Conservation (phyloP, 2,888 invertebrate genomes). For the Cyrtodaria siliqua region DNA sequence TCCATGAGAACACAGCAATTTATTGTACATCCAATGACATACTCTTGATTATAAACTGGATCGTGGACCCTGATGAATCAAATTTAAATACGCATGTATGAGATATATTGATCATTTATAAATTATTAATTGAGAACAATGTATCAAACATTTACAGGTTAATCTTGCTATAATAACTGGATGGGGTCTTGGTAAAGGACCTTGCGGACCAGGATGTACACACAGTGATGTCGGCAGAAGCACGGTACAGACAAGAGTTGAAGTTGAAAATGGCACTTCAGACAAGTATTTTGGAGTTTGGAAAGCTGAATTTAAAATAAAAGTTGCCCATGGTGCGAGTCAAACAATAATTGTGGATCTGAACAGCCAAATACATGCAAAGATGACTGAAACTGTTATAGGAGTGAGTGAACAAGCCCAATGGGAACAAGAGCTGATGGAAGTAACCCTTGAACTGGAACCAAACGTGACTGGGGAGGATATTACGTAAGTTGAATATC, state of each 20-base stretch:
- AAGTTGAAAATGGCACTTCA: constrained; percentile 5
- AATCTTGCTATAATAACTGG: constrained; percentile 65
- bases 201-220: constrained; percentile 62
- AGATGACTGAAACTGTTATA: constrained; percentile 44
- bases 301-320: constrained; percentile 24
- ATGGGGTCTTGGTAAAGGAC: constrained; percentile 68
- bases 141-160: no score
- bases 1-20: no score
- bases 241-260: constrained; percentile 34
- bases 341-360: no score
- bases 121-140: no score
- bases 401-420: constrained; percentile 54
- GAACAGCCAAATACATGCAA: constrained; percentile 15
- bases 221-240: constrained; percentile 41
- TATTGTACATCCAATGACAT: no score
- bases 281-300: constrained; percentile 63
- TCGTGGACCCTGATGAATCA: no score
- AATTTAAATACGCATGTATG: no score
- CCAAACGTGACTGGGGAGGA: constrained; percentile 26
- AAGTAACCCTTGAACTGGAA: constrained; percentile 23
- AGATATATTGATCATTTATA: no score
- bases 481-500: constrained; percentile 54
- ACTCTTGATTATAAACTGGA: no score
- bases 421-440: constrained; percentile 66
- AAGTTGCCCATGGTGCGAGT: background rate